These are phyloP conservation scores for Gephyroberyx darwinii DNA, from an alignment of 2,797 vertebrate species.

Conservation along the genomic window DNA sequence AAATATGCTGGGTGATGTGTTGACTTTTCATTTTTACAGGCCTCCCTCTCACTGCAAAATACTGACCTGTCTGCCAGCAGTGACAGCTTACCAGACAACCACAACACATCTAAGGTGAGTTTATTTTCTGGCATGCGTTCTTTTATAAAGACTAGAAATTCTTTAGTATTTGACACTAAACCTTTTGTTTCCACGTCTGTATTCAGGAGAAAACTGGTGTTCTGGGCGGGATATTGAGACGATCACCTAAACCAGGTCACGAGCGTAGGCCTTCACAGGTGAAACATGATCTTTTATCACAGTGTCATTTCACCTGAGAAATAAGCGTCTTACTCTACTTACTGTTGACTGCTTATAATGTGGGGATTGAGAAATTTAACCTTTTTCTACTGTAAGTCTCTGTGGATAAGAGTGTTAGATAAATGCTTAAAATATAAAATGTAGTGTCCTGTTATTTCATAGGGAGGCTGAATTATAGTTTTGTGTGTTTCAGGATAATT, in stretches of 20 bases:
- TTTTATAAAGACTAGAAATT: background rate
- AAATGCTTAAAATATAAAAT: background rate
- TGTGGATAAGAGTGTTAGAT: background rate
- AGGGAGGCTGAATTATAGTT: conserved; percentile 1
- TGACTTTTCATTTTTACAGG: conserved; percentile 26
- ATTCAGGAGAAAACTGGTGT: conserved; percentile 61
- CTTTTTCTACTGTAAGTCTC: too few relatives aligned
- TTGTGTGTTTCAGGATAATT: conserved; percentile 62
- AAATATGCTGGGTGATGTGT: background rate
- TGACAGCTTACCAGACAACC: conserved; percentile 52
- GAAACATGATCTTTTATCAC: conserved; percentile 9
- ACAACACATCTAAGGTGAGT: conserved; percentile 59
- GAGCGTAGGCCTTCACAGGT: conserved; percentile 66
- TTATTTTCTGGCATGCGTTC: background rate
- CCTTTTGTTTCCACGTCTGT: background rate
- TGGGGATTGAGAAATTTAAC: too few relatives aligned
- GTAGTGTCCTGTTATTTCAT: too few relatives aligned
- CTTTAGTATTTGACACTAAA: conserved; percentile 13
- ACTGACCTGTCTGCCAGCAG: conserved; percentile 52
- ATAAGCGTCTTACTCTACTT: background rate
- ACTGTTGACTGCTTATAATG: too few relatives aligned
- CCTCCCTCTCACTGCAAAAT: conserved; percentile 27
- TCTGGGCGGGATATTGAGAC: conserved; percentile 50
- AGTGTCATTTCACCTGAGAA: background rate
- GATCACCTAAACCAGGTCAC: conserved; percentile 53